Evolutionary conservation across 2,888 invertebrate genomes (phyloP), one percentile per base, ranked within the genome.

Genomic region (Myathropa florea): DNA sequence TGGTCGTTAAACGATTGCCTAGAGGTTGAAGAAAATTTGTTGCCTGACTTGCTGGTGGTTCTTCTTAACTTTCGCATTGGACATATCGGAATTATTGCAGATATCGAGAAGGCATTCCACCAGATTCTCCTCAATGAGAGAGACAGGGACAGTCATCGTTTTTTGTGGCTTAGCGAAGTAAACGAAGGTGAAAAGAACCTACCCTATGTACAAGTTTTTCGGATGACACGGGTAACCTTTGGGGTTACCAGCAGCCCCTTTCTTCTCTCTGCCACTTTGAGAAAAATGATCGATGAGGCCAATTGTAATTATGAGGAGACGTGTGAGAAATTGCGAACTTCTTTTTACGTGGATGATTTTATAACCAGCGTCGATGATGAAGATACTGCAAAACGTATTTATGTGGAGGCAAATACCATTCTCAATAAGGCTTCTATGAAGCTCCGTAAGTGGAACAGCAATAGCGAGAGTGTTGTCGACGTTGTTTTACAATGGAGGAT

Each of bases 1-100:
- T 36, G 78, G 10, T 88, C 88, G 14, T 64, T 89, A 3, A 90
- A 90, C 61, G 88, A 89, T 23, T 21, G 61, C 12, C 85, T 89
- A 26, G 70, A 87, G 64, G 71, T 88, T 4, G 90, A 90, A 1
- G 89, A 89, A 4, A 71, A 73, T 4, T 57, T 89, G 30, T 89
- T 89, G 57, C 68, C 88, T 3, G 85, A 89, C 33, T 57, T 90
- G 12, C 64, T 85, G 24, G n/a, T 67, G 0, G 76, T 81, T 18
- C 55, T 85, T 21, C 21, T 84, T n/a, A 84, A 80, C 63, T 84
- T 84, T 30, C 63, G 70, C 33, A 23, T 75, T 18, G 78, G 59
- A 39, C 67, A 33, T 23, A 36, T 79, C 63, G 89, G 88, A 4
- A 53, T 90, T 1, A 64, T 78, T 21, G 68, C 77, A 61, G 68